phyloP scores from a whole-genome alignment of 2,888 invertebrate species.

The Troilus luridus region DNA sequence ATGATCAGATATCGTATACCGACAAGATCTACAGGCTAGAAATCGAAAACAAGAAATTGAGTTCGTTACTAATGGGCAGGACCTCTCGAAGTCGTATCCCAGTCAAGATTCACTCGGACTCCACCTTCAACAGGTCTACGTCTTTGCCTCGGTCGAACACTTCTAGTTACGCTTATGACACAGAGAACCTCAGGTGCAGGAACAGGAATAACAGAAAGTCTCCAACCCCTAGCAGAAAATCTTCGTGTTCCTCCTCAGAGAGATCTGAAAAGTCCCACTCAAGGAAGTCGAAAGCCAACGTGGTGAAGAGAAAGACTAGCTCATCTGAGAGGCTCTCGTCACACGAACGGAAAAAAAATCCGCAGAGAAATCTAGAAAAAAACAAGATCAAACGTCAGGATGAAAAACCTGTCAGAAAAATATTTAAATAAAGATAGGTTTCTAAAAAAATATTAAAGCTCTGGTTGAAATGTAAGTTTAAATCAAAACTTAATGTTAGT shows the following conservation, averaged over 20 bases:
- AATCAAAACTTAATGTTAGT: not conserved
- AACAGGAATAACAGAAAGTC: not conserved
- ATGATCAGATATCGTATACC: not conserved
- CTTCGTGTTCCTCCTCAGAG: conserved; percentile 4
- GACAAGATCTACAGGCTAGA: conserved; percentile 53
- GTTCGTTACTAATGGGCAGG: conserved; percentile 31
- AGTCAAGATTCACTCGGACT: not conserved
- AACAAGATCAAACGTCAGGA: conserved; percentile 27
- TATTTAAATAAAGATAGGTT: not conserved
- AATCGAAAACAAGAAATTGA: conserved; percentile 54
- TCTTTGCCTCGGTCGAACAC: not conserved
- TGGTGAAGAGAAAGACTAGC: not conserved
- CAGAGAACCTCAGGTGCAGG: too few species aligned
- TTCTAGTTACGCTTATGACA: not conserved
- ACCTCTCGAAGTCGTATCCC: not conserved
- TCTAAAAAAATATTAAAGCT: not conserved
- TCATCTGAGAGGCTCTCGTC: not conserved
- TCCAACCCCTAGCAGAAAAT: not conserved
- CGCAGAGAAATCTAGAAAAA: not conserved
- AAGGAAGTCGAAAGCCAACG: not conserved
- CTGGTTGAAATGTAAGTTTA: not conserved
- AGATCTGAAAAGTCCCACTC: not conserved
- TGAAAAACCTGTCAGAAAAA: conserved; percentile 7
- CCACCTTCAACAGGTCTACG: not conserved
- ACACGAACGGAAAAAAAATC: not conserved